Evolutionary conservation across 2,797 vertebrate genomes (phyloP).

Genomic region (Balearica regulorum): DNA sequence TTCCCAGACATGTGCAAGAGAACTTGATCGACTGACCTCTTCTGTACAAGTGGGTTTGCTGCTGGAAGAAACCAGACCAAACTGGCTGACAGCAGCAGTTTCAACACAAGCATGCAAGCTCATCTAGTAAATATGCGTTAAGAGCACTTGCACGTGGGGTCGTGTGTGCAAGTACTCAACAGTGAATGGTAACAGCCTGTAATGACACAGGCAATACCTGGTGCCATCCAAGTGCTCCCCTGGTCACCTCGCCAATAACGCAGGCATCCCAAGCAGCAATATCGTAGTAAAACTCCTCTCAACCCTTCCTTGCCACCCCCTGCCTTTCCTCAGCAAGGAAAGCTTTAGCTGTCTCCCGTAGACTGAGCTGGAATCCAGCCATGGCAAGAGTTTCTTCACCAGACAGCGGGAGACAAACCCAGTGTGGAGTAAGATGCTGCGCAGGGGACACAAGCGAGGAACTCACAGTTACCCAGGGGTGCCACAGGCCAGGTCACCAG

Average conservation of each 20-base stretch:
- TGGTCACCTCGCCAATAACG: too few relatives aligned
- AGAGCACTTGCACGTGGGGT: too few relatives aligned
- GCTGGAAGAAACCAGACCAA: too few relatives aligned
- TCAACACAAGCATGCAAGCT: too few relatives aligned
- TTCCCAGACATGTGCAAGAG: neutral
- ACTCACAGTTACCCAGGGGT: neutral
- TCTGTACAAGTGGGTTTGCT: too few relatives aligned
- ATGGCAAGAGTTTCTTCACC: neutral
- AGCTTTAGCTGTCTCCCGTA: neutral
- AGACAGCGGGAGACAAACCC: neutral
- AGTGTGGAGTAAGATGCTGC: neutral
- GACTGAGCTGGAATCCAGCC: neutral
- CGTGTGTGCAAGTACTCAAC: too few relatives aligned
- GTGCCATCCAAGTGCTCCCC: neutral
- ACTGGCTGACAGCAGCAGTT: too few relatives aligned
- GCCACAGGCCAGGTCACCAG: neutral
- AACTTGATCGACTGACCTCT: neutral
- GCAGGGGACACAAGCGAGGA: neutral
- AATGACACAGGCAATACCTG: neutral
- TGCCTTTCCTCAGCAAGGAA: neutral
- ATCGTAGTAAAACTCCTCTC: neutral
- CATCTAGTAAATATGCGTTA: too few relatives aligned
- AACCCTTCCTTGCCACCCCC: neutral
- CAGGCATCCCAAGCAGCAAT: neutral
- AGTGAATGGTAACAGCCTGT: too few relatives aligned